Base-by-base conservation (phyloP, 2,888 invertebrate species). In the Ormyrus labotus region DNA sequence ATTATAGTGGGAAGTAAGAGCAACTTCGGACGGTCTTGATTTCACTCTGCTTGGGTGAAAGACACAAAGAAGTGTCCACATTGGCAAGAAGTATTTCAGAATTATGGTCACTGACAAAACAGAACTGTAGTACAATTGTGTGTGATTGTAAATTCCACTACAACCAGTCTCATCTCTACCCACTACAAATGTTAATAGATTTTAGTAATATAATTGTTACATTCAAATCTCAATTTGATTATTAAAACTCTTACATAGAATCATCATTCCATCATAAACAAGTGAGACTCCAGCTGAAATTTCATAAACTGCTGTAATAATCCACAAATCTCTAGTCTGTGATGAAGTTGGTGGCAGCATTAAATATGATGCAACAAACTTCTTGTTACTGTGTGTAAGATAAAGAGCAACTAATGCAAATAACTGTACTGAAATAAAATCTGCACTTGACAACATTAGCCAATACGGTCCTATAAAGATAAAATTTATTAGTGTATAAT, bases 311-410 rank as follows among this genome's bases (percentile, higher is more conserved):
- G 91, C 87, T 48, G 92, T 91, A 63, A 92, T 90, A 83, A 92
- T 91, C 92, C 92, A 92, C 19, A 92, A 88, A 84, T 92, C 92
- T 84, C 91, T 86, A 70, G 92, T 92, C 83, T 92, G 92, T 58
- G 91, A 91, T 50, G 87, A 87, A 72, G 85, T 83, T 6, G 87
- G 84, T 60, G 88, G 87, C 76, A 87, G 81, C 85, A 88, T 87
- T 60, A 87, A 67, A 51, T 85, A 85, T 48, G 87, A 87, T 72
- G 87, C 85, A 34, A 85, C 85, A 48, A 86, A 84, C 34, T 84
- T 85, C 73, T 86, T 86, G 65, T 84, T 87, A 71, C 85, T 86
- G 65, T 88, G 87, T 50, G 91, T 92, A 47, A 92, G 91, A 85
- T 91, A 92, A 68, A 92, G 88, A 4, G 92, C 92, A 72, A 92